These are phyloP conservation scores for Diaphora mendica DNA, from an alignment of 2,888 invertebrate genomes.

Conservation along the genomic window DNA sequence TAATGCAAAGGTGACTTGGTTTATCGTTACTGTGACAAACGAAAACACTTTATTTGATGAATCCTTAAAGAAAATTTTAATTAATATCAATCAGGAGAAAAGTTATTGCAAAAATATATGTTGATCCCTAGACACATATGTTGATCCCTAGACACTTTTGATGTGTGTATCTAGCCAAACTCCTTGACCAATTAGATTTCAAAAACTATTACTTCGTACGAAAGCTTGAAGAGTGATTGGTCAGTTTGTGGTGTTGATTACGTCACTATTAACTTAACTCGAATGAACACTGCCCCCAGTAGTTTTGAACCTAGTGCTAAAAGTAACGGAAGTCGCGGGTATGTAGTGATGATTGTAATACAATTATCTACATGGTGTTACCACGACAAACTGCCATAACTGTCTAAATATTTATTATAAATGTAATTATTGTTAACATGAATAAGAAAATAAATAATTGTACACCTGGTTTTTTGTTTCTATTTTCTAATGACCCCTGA, in stretches of 20 bases:
- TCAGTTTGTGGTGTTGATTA: not conserved
- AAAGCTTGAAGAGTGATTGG: not conserved
- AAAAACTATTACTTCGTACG: not conserved
- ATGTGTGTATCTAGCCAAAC: too few species aligned
- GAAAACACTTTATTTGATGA: too few species aligned
- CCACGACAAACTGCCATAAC: conserved; percentile 53
- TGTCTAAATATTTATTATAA: conserved; percentile 41
- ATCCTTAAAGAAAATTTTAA: too few species aligned
- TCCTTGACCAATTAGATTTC: not conserved
- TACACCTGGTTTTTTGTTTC: conserved; percentile 45
- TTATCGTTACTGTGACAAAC: too few species aligned
- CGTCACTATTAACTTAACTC: not conserved
- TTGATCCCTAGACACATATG: too few species aligned
- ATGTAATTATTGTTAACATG: conserved; percentile 42
- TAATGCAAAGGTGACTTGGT: too few species aligned
- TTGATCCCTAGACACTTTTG: too few species aligned
- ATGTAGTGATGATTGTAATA: conserved; percentile 27
- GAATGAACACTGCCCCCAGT: not conserved
- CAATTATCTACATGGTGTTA: conserved; percentile 31
- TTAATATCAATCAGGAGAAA: too few species aligned
- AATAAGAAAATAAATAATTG: conserved; percentile 51
- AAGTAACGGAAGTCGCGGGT: conserved; percentile 21
- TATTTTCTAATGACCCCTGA: not conserved
- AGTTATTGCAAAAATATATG: too few species aligned
- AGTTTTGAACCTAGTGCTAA: not conserved